Percentiles rank a stretch among this genome's conserved stretches.
These are phyloP conservation scores for Prenolepis imparis DNA, from an alignment of 2,888 invertebrate genomes.

Conservation along the genomic window DNA sequence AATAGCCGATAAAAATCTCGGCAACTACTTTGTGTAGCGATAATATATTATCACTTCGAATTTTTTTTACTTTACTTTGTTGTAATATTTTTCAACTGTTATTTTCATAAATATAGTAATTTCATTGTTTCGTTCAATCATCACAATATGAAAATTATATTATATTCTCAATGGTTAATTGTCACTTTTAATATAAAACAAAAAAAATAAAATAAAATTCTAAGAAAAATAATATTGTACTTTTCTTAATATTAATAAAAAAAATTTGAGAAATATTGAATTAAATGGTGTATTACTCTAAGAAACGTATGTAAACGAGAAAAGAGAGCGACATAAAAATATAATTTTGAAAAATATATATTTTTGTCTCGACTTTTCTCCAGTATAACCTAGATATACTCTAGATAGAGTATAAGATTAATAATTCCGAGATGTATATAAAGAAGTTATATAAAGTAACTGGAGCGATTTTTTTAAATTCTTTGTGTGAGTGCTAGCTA, in stretches of 20 bases:
- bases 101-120: neutral
- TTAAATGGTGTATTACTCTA: no score
- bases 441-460: neutral
- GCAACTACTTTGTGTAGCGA: constrained; percentile 1
- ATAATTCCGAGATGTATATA: neutral
- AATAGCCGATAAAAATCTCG: constrained; percentile 51
- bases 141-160: no score
- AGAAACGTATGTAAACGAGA: no score
- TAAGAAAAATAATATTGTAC: no score
- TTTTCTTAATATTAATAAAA: no score
- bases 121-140: neutral
- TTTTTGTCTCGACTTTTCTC: neutral
- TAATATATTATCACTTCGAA: neutral
- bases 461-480: neutral
- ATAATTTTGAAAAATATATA: no score
- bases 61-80: neutral
- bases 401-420: neutral
- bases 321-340: no score
- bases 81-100: neutral
- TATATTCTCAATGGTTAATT: no score
- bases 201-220: no score
- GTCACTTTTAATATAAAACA: no score
- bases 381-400: neutral
- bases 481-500: neutral
- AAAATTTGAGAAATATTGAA: no score